Conservation (phyloP, 1,140 invertebrate genomes). For the Trissolcus basalis region DNA sequence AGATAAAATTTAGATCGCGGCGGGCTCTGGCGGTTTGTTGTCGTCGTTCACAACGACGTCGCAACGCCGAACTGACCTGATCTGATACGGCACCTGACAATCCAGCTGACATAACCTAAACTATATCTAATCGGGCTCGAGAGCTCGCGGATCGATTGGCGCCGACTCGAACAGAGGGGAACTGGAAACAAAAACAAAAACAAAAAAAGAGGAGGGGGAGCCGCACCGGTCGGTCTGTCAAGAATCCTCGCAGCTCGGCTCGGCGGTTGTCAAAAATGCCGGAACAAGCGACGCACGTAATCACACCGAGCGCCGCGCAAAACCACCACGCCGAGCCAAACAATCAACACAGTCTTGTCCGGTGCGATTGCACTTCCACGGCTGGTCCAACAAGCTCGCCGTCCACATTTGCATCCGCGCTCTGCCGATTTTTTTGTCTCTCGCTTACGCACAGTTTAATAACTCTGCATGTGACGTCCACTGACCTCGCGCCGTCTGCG, state of each 20-base stretch:
- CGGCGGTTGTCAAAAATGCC: conserved; percentile 14
- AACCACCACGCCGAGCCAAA: too few relatives aligned
- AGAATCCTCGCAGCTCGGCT: not conserved
- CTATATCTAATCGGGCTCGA: conserved; percentile 56
- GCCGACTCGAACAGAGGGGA: not conserved
- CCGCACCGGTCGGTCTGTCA: conserved; percentile 11
- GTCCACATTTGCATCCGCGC: too few relatives aligned
- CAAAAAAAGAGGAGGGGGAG: conserved; percentile 1
- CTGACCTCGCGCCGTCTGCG: conserved; percentile 64
- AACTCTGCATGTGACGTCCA: conserved; percentile 73
- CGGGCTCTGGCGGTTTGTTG: conserved; percentile 58
- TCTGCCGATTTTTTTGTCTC: conserved; percentile 1
- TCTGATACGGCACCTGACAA: conserved; percentile 73
- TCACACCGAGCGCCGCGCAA: too few relatives aligned
- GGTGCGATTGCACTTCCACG: too few relatives aligned
- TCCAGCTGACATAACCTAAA: conserved; percentile 75
- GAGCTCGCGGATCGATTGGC: conserved; percentile 46
- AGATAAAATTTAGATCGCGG: conserved; percentile 70
- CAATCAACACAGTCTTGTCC: too few relatives aligned
- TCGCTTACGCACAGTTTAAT: conserved; percentile 60
- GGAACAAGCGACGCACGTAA: not conserved
- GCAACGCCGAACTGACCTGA: conserved; percentile 70
- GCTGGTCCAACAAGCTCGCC: too few relatives aligned
- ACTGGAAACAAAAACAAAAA: conserved; percentile 17
- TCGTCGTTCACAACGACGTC: conserved; percentile 38